Percentiles rank a stretch among this genome's conserved stretches.
Conservation (phyloP, 2,113 vertebrate species). For the Agelaius phoeniceus region DNA sequence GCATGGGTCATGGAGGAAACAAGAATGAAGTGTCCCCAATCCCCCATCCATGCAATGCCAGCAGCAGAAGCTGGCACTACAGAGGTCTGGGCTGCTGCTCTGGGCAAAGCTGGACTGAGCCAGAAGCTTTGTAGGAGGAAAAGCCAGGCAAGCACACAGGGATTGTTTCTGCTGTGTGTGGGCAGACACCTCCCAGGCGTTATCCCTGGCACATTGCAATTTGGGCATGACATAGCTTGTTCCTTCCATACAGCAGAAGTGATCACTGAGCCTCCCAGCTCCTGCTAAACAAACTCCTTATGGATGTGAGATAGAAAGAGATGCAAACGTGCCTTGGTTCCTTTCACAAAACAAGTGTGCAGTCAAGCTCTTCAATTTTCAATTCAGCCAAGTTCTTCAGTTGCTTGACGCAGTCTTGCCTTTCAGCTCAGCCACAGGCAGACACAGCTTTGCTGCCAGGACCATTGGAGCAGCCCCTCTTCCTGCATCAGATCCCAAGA, state of each 20-base stretch:
- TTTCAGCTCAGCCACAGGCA: neutral
- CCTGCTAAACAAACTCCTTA: neutral
- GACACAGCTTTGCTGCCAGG: neutral
- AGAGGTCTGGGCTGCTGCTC: neutral
- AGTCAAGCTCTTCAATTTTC: neutral
- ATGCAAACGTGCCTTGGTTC: neutral
- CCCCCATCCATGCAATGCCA: neutral
- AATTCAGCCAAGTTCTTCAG: neutral
- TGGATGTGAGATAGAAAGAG: neutral
- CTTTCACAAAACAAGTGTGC: neutral
- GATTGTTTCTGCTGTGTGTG: neutral
- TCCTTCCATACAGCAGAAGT: neutral
- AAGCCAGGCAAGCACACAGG: neutral
- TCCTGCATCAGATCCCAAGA: neutral
- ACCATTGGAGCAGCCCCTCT: neutral
- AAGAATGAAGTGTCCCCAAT: neutral
- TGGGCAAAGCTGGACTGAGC: neutral
- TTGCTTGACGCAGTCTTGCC: accelerated
- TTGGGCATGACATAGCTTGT: neutral
- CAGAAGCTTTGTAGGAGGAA: accelerated
- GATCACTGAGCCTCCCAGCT: neutral
- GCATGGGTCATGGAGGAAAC: neutral
- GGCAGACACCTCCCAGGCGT: neutral
- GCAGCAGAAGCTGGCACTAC: neutral
- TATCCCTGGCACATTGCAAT: neutral